phyloP scores from a whole-genome alignment of 2,888 invertebrate species.

The Volucella zonaria region DNA sequence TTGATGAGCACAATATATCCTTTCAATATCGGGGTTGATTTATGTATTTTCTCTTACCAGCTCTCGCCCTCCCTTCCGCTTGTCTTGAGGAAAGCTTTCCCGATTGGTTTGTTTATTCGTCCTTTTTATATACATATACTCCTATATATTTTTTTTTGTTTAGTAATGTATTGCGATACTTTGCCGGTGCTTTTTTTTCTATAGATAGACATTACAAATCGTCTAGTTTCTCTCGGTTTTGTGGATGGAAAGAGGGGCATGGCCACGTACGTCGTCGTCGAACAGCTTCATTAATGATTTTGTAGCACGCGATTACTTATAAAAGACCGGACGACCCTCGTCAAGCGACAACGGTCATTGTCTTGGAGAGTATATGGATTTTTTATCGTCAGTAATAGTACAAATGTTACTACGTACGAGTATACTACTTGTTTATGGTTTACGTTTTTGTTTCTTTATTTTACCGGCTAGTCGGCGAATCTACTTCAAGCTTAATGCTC shows the following conservation, averaged over 20 bases:
- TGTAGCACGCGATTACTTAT: slow-evolving; percentile 58
- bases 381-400: slow-evolving; percentile 22
- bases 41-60: slow-evolving; percentile 15
- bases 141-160: slow-evolving; percentile 13
- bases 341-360: slow-evolving; percentile 28
- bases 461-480: slow-evolving; percentile 53
- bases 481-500: slow-evolving; percentile 5
- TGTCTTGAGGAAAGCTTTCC: slow-evolving; percentile 9
- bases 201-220: slow-evolving; percentile 53
- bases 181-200: slow-evolving; percentile 21
- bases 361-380: slow-evolving; percentile 30
- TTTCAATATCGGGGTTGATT: slow-evolving; percentile 21
- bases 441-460: slow-evolving; percentile 18
- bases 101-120: slow-evolving; percentile 4
- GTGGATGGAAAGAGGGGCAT: slow-evolving; percentile 23
- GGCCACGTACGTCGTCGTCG: slow-evolving; percentile 50
- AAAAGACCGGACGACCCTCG: slow-evolving; percentile 22
- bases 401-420: neutral
- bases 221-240: slow-evolving; percentile 15
- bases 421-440: slow-evolving; percentile 6
- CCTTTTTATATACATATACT: neutral
- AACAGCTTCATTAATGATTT: slow-evolving; percentile 57
- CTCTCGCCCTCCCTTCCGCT: slow-evolving; percentile 2
- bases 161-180: slow-evolving; percentile 50
- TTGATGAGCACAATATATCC: slow-evolving; percentile 13